Evolutionary conservation across 2,113 vertebrate genomes (phyloP), one percentile per base, ranked within the genome.

Genomic region (Nothocercus julius): DNA sequence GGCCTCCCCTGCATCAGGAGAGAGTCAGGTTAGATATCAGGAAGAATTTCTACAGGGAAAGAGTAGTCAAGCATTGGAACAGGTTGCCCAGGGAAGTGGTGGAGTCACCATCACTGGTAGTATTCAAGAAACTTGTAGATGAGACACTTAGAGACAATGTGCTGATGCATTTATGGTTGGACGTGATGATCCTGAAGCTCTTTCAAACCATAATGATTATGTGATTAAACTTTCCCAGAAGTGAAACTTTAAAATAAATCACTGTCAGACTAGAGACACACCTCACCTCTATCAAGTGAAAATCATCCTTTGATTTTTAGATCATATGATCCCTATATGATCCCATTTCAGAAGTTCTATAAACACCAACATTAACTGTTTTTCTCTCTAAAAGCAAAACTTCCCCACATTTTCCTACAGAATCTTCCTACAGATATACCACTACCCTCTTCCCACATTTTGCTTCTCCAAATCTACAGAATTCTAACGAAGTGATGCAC

Each of bases 261-360:
- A 11, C 24, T n/a, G 53, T 7, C 14, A 82, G 25, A 66, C 27
- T 20, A 28, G 27, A 25, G 5, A 73, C n/a, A 61, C 11, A 92
- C 34, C 32, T 61, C 5, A 6, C 66, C 9, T 58, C 12, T 44
- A 67, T 36, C 3, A 90, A 64, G 76, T 38, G 5, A 47, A 40
- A 69, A 34, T n/a, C 2, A 54, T 45, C 11, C 4, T 40, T 79
- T 76, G 11, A 7, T 1, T 77, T 67, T 49, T 54, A 83, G 0
- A 5, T 15, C 56, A 18, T n/a, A 32, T n/a, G 54, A 66, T 27
- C n/a, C 1, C 1, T 3, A 25, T 22, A 22, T 7, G 6, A 30
- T 53, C 13, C 7, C 14, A 9, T n/a, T 69, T 62, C 49, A 75
- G 61, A 90, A 78, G 16, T 44, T 12, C 36, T 40, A 27, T 30